phyloP scores from a whole-genome alignment of 1,140 invertebrate genomes.

The Trissolcus basalis region DNA sequence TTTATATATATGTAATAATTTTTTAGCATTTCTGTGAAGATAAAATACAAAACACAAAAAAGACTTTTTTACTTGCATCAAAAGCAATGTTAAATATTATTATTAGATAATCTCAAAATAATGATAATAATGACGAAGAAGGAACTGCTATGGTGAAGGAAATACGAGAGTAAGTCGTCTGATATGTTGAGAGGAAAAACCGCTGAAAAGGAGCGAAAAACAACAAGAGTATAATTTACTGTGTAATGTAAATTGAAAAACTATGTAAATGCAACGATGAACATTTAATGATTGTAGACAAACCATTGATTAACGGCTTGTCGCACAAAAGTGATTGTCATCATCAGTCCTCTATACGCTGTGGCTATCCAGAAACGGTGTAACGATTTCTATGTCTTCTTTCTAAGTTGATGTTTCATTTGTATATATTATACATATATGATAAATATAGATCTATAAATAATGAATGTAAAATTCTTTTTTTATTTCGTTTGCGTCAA shows the following conservation, averaged over 20 bases:
- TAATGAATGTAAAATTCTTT: slow-evolving; percentile 60
- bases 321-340: slow-evolving; percentile 60
- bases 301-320: slow-evolving; percentile 54
- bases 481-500: slow-evolving; percentile 45
- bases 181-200: slow-evolving; percentile 6
- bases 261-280: slow-evolving; percentile 57
- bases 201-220: not conserved
- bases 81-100: too few relatives aligned
- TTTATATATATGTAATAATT: too few relatives aligned
- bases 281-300: slow-evolving; percentile 55
- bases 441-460: slow-evolving; percentile 53
- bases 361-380: slow-evolving; percentile 52
- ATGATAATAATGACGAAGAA: too few relatives aligned
- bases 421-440: slow-evolving; percentile 54
- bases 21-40: too few relatives aligned
- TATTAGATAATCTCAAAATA: too few relatives aligned
- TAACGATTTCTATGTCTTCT: slow-evolving; percentile 56
- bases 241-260: slow-evolving; percentile 57
- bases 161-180: slow-evolving; percentile 31
- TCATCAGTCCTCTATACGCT: slow-evolving; percentile 56
- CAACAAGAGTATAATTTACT: slow-evolving; percentile 29
- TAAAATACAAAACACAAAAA: too few relatives aligned
- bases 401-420: slow-evolving; percentile 56
- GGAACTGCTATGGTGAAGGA: slow-evolving; percentile 54
- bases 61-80: too few relatives aligned